Conservation (phyloP, 2,888 invertebrate species). For the Drosophila diplacantha region DNA sequence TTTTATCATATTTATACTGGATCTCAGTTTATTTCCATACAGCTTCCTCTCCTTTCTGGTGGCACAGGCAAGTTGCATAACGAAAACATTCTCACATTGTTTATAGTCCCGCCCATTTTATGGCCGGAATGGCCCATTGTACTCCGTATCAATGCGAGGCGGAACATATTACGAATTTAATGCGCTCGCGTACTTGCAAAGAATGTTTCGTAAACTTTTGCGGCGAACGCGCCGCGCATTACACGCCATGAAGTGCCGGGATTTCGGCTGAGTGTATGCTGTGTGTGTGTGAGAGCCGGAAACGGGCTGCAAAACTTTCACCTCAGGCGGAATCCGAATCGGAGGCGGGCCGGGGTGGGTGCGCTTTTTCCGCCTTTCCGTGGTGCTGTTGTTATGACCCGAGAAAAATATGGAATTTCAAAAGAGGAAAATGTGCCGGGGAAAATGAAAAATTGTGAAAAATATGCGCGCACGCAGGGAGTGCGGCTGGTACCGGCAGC, state of each 20-base stretch:
- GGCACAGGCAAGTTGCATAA: background rate
- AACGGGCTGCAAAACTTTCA: conserved; percentile 70
- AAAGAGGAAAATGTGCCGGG: conserved; percentile 47
- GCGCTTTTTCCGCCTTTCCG: conserved; percentile 35
- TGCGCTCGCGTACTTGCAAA: conserved; percentile 63
- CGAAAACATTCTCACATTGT: conserved; percentile 10
- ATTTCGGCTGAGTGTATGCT: conserved; percentile 15
- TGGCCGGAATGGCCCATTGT: conserved; percentile 44
- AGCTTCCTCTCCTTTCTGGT: background rate
- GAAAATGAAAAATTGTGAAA: conserved; percentile 54
- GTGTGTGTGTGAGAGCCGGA: conserved; percentile 50
- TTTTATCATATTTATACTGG: too few species aligned
- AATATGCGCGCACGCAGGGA: conserved; percentile 60
- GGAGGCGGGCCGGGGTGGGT: conserved; percentile 15
- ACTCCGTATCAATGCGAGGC: conserved; percentile 44
- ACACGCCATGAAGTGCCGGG: conserved; percentile 46
- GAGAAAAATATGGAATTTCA: conserved; percentile 64
- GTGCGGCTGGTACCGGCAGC: conserved; percentile 25
- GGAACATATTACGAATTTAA: conserved; percentile 71
- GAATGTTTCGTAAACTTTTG: conserved; percentile 64
- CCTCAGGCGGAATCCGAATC: conserved; percentile 50
- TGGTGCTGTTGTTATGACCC: conserved; percentile 36
- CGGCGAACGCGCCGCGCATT: conserved; percentile 58
- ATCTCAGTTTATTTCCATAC: background rate
- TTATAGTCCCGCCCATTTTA: conserved; percentile 17